These are phyloP conservation scores for Ptilorrhoa leucosticta DNA, from an alignment of 2,113 vertebrate genomes.

Conservation along the genomic window DNA sequence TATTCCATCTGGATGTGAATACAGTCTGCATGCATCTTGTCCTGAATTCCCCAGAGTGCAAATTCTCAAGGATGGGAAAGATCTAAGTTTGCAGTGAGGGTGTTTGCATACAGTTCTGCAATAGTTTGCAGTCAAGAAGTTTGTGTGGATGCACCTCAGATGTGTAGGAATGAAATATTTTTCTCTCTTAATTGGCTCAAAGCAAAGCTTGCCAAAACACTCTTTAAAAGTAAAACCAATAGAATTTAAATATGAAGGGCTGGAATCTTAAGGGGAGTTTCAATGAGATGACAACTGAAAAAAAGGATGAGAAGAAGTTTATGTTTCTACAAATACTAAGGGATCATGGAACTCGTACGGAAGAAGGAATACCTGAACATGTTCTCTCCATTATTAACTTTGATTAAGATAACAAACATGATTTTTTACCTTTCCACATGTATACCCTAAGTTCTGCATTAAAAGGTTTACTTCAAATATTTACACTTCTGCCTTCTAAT, in stretches of 20 bases:
- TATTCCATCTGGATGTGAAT: background rate
- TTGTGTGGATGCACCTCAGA: background rate
- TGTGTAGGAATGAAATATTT: background rate
- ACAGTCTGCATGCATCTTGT: background rate
- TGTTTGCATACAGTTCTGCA: background rate
- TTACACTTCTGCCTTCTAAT: background rate
- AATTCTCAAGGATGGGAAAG: background rate
- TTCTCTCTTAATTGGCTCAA: background rate
- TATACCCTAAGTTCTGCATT: background rate
- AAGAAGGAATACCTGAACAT: background rate
- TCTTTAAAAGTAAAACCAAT: background rate
- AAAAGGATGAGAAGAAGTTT: background rate
- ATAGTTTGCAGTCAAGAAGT: background rate
- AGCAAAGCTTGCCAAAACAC: background rate
- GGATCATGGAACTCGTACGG: background rate
- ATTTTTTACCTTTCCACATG: background rate
- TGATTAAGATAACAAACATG: background rate
- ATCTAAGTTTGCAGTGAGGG: background rate
- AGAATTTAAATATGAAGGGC: background rate
- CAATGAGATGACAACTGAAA: background rate
- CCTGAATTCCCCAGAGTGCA: background rate
- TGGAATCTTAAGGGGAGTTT: background rate
- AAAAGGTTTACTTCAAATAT: background rate
- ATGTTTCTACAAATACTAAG: background rate
- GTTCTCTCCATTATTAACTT: background rate